These are phyloP conservation scores for Oplegnathus fasciatus DNA, from an alignment of 2,113 vertebrate genomes.

Conservation along the genomic window DNA sequence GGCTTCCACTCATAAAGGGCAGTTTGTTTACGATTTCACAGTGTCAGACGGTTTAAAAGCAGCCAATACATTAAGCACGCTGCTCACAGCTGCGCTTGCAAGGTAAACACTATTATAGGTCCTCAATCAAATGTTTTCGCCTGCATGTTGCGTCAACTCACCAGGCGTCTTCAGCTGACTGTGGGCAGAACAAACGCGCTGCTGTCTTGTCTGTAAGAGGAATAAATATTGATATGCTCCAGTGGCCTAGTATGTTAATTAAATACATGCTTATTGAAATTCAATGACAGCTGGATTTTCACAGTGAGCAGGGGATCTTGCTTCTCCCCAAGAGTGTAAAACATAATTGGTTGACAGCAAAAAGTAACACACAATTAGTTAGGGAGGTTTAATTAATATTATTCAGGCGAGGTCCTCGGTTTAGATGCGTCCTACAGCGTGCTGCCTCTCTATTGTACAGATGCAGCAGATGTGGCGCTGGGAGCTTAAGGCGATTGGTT, in stretches of 20 bases:
- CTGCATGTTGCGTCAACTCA: slow-evolving; percentile 52
- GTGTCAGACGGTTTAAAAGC: slow-evolving; percentile 34
- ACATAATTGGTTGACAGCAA: slow-evolving; percentile 83
- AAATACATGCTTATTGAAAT: slow-evolving; percentile 86
- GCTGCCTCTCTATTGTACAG: slow-evolving; percentile 25
- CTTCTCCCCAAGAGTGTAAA: slow-evolving; percentile 80
- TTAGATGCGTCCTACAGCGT: slow-evolving; percentile 62
- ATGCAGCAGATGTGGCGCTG: slow-evolving; percentile 61
- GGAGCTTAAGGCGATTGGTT: slow-evolving; percentile 54
- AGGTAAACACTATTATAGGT: slow-evolving; percentile 54
- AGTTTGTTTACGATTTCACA: slow-evolving; percentile 38
- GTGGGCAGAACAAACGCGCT: slow-evolving; percentile 56
- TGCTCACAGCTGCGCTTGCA: slow-evolving; percentile 28
- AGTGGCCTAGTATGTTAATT: slow-evolving; percentile 84
- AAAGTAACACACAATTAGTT: slow-evolving; percentile 85
- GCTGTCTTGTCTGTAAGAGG: slow-evolving; percentile 70
- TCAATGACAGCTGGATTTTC: slow-evolving; percentile 84
- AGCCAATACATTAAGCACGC: slow-evolving; percentile 36
- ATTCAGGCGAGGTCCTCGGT: slow-evolving; percentile 72
- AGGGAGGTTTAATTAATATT: slow-evolving; percentile 84
- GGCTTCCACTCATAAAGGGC: slow-evolving; percentile 6
- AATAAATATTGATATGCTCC: slow-evolving; percentile 82
- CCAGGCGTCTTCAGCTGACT: slow-evolving; percentile 55
- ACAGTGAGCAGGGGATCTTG: slow-evolving; percentile 71
- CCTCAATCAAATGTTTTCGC: slow-evolving; percentile 61